Base-by-base conservation (phyloP, 2,113 vertebrate genomes). In the Oreochromis spilurus region DNA sequence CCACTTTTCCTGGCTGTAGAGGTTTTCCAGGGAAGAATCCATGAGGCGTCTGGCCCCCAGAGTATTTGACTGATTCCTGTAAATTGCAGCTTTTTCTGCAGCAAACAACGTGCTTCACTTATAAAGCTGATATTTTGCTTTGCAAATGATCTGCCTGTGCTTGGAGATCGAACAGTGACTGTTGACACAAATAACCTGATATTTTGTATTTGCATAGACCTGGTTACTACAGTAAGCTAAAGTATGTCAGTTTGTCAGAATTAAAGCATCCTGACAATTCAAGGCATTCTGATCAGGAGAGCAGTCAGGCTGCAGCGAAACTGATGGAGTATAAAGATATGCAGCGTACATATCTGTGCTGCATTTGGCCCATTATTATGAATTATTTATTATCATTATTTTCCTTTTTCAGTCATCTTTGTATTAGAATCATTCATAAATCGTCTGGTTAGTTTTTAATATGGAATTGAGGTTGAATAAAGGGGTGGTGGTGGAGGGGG, bases 141-240 rank as follows among this genome's bases (percentile, higher is more conserved):
- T 87, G 83, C 81, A 89, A 91, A 92, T 81, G 24, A 19, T 57
- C 7, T 58, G 54, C 78, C 70, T 70, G 12, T 7, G n/a, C 79
- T 80, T 55, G 4, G 31, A 9, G 24, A 7, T 50, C 7, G 5
- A 67, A 38, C 53, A 21, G 6, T 10, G 62, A 67, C 81, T 34
- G 5, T 55, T 31, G 36, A 57, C 16, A 48, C 12, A 36, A n/a
- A 53, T 5, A 67, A 77, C 36, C 48, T 13, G 10, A 21, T 36
- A 17, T 31, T 82, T 88, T 55, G 78, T 8, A 62, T 90, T 26
- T 62, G 36, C 11, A 60, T 48, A 50, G 16, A 50, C 26, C 43
- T 77, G 43, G 43, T 48, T 50, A 31, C 31, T 77, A 50, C 24
- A 50, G 24, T 19, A 77, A 50, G 4, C 43, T 31, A 50, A 50